Evolutionary conservation across 2,113 vertebrate genomes (phyloP).

Genomic region (Cavia porcellus): DNA sequence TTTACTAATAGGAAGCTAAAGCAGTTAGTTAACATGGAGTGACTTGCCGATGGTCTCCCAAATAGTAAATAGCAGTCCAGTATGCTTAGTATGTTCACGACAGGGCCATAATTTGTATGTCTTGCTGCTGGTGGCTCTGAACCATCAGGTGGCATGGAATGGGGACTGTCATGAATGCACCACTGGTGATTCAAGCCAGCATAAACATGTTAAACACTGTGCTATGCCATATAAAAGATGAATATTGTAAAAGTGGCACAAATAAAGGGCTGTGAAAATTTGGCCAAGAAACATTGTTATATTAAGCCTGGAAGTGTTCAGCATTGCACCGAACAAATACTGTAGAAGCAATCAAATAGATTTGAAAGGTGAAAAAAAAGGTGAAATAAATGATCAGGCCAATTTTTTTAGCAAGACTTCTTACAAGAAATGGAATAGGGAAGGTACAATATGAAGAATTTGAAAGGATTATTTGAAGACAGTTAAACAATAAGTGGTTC

Average conservation of each 20-base stretch:
- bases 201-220: background rate
- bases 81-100: background rate
- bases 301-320: background rate
- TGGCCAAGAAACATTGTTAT: background rate
- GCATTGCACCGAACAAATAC: background rate
- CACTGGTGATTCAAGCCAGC: background rate
- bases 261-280: slow-evolving; percentile 1
- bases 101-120: background rate
- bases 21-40: background rate
- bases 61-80: background rate
- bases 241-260: background rate
- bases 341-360: background rate
- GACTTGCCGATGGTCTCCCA: background rate
- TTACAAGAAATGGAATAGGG: background rate
- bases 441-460: background rate
- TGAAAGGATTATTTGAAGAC: slow-evolving; percentile 13
- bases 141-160: background rate
- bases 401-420: background rate
- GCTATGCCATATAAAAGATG: background rate
- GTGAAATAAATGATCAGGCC: background rate
- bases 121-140: background rate
- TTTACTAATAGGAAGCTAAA: background rate
- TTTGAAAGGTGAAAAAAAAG: slow-evolving; percentile 18
- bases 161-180: background rate
- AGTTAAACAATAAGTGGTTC: background rate